These are phyloP conservation scores for Hemicordylus capensis DNA, from an alignment of 2,113 vertebrate species.

Conservation along the genomic window DNA sequence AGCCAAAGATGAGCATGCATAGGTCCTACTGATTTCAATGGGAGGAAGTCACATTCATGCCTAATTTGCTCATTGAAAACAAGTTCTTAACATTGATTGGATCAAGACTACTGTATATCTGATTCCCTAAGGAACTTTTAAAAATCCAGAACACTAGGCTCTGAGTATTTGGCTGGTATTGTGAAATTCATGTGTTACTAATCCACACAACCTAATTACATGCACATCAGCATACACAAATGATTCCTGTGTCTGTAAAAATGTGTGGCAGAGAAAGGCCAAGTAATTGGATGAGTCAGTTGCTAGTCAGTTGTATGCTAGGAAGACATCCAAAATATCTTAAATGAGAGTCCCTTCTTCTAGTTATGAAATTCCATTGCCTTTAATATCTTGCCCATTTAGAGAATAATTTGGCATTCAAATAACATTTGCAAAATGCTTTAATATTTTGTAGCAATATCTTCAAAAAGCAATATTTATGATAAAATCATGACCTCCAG, in stretches of 20 bases:
- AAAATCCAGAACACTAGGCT: not conserved
- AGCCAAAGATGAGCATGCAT: too few species aligned
- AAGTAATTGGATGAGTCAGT: not conserved
- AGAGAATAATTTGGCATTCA: slow-evolving; percentile 36
- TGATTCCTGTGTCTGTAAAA: not conserved
- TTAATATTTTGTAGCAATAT: slow-evolving; percentile 41
- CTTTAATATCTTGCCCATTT: not conserved
- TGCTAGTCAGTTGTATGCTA: not conserved
- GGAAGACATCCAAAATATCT: not conserved
- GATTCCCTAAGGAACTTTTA: not conserved
- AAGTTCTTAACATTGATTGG: not conserved
- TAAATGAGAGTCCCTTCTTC: not conserved
- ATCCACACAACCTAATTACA: not conserved
- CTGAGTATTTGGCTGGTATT: not conserved
- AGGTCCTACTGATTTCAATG: too few species aligned
- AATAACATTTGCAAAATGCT: slow-evolving; percentile 15
- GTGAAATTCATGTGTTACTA: not conserved
- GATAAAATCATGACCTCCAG: slow-evolving; percentile 70
- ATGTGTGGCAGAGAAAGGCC: not conserved
- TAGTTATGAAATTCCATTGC: not conserved
- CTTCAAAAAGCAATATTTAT: slow-evolving; percentile 55
- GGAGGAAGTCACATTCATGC: too few species aligned
- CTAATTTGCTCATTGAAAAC: too few species aligned
- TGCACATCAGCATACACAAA: not conserved
- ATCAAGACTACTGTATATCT: not conserved